These are phyloP conservation scores for Lordiphosa stackelbergi DNA, from an alignment of 1,140 invertebrate species.

Conservation along the genomic window DNA sequence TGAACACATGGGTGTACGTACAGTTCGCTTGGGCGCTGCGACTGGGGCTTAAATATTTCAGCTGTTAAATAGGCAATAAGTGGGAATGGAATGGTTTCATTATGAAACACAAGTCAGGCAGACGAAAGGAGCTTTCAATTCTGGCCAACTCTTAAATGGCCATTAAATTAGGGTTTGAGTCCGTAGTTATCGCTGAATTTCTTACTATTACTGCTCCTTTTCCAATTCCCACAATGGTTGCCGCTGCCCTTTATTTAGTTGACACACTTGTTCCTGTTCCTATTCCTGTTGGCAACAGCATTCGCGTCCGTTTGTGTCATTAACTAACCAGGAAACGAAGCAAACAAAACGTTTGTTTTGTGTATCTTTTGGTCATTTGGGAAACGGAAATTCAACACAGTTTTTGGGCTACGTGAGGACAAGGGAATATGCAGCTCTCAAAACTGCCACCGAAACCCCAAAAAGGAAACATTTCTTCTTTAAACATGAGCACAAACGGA, in stretches of 20 bases:
- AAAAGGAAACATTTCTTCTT: slow-evolving; percentile 39
- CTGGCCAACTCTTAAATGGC: not conserved
- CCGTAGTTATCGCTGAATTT: slow-evolving; percentile 1
- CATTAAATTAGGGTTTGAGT: slow-evolving; percentile 2
- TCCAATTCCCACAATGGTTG: slow-evolving; percentile 17
- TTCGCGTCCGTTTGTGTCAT: slow-evolving; percentile 15
- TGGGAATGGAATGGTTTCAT: slow-evolving; percentile 11
- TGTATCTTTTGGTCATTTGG: slow-evolving; percentile 22
- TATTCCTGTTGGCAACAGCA: slow-evolving; percentile 5
- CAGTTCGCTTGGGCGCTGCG: slow-evolving; percentile 11
- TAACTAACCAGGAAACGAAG: slow-evolving; percentile 21
- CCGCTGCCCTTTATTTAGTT: slow-evolving; percentile 25
- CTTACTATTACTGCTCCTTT: slow-evolving; percentile 18
- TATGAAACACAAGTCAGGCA: slow-evolving; percentile 18
- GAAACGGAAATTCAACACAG: slow-evolving; percentile 18
- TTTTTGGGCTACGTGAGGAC: not conserved
- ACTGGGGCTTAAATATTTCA: slow-evolving; percentile 30
- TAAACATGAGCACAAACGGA: slow-evolving; percentile 40
- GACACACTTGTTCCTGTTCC: slow-evolving; percentile 16
- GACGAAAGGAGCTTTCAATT: not conserved
- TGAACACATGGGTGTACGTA: slow-evolving; percentile 11
- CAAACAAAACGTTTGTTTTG: slow-evolving; percentile 9
- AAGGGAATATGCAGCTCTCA: slow-evolving; percentile 8
- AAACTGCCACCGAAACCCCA: slow-evolving; percentile 4
- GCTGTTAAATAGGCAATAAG: slow-evolving; percentile 13